Evolutionary conservation across 1,140 invertebrate species (phyloP).

Genomic region (Hyposmocoma kahamanoa): DNA sequence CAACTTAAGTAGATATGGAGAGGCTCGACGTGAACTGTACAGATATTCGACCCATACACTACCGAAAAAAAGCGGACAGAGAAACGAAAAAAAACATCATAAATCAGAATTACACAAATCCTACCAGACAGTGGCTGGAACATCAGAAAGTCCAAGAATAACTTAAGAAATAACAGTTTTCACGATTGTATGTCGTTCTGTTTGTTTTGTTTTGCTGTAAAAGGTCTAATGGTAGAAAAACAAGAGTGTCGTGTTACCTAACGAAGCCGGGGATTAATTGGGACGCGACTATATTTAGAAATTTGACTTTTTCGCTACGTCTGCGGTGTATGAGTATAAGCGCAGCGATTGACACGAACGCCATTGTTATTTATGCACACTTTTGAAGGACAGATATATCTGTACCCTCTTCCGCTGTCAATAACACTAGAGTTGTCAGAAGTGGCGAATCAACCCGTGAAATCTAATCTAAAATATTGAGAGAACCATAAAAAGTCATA

Average conservation of each 20-base stretch:
- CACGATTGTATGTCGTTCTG: neutral
- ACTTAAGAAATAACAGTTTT: neutral
- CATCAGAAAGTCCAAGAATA: neutral
- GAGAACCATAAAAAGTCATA: too few species aligned
- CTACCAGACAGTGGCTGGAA: neutral
- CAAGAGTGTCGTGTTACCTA: slow-evolving; percentile 29
- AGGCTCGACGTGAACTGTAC: too few species aligned
- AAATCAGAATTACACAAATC: neutral
- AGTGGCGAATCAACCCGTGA: too few species aligned
- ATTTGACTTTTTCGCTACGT: slow-evolving; percentile 20
- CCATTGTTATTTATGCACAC: neutral
- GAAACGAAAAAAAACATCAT: neutral
- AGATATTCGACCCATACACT: too few species aligned
- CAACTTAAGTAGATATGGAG: too few species aligned
- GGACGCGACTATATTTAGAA: slow-evolving; percentile 33
- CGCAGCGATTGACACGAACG: neutral
- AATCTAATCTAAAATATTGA: too few species aligned
- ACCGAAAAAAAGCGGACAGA: too few species aligned
- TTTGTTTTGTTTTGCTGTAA: slow-evolving; percentile 7
- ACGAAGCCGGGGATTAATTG: slow-evolving; percentile 28
- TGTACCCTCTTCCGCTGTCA: neutral
- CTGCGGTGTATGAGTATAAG: neutral
- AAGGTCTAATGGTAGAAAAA: slow-evolving; percentile 23
- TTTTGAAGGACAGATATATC: neutral
- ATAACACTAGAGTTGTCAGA: too few species aligned